These are phyloP conservation scores for Thomomys bottae DNA, from an alignment of 2,113 vertebrate genomes.

Conservation along the genomic window DNA sequence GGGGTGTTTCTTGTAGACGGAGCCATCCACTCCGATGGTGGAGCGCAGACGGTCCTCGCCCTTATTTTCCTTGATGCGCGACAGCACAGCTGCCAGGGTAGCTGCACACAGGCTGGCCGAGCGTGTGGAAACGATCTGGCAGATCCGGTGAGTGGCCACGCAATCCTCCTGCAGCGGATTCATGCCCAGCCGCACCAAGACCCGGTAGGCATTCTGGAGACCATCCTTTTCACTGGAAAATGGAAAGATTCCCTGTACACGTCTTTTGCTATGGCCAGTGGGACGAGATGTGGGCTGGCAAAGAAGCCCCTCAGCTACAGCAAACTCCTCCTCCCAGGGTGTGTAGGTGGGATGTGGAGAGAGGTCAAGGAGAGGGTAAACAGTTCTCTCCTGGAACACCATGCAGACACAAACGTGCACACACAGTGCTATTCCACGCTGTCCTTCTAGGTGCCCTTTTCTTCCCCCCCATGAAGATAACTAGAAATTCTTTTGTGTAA, in stretches of 20 bases:
- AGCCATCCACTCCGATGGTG: constrained; percentile 94
- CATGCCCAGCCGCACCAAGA: constrained; percentile 90
- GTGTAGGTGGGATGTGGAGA: no score
- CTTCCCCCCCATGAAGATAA: background rate
- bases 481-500: background rate
- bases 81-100: constrained; percentile 90
- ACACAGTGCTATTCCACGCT: background rate
- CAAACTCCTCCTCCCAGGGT: background rate
- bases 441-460: background rate
- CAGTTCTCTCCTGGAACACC: background rate
- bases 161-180: constrained; percentile 92
- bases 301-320: background rate
- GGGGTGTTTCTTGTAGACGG: constrained; percentile 96
- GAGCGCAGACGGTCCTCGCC: constrained; percentile 90
- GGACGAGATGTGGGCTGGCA: fast-evolving
- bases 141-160: constrained; percentile 90
- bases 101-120: constrained; percentile 94
- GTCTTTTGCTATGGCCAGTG: background rate
- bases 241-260: fast-evolving
- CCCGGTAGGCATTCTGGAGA: constrained; percentile 87
- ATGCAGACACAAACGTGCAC: background rate
- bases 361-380: background rate
- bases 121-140: constrained; percentile 94
- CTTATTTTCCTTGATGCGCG: constrained; percentile 96
- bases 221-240: constrained; percentile 91